Conservation (phyloP, 1,140 invertebrate species). For the Conus ventricosus region DNA sequence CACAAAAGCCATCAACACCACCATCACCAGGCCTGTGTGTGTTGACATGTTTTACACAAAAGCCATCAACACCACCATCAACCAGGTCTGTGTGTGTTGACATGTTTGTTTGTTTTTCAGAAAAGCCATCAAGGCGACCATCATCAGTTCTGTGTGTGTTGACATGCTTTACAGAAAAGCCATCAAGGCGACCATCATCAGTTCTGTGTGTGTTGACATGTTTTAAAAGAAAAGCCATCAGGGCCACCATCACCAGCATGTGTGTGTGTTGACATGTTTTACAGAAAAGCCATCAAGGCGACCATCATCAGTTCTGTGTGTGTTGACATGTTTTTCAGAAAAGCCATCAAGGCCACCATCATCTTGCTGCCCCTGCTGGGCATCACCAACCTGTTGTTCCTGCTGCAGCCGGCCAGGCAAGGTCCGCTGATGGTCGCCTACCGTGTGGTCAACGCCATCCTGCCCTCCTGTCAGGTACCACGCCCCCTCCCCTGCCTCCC, state of each 20-base stretch:
- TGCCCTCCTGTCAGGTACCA: constrained; percentile 77
- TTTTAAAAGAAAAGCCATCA: too few relatives aligned
- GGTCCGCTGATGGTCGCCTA: constrained; percentile 71
- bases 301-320: not conserved
- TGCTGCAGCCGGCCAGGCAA: constrained; percentile 75
- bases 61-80: not conserved
- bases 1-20: not conserved
- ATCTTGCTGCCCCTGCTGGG: constrained; percentile 79
- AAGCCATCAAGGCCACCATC: constrained; percentile 78
- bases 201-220: constrained; percentile 74
- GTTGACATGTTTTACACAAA: not conserved
- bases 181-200: constrained; percentile 77
- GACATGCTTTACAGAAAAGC: constrained; percentile 74
- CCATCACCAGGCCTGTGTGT: not conserved
- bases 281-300: not conserved
- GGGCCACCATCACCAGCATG: too few relatives aligned
- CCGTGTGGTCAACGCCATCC: constrained; percentile 75
- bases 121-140: constrained; percentile 78
- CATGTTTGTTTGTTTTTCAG: constrained; percentile 62
- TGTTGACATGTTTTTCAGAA: constrained; percentile 67
- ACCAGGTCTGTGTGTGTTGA: not conserved
- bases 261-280: not conserved
- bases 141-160: constrained; percentile 56
- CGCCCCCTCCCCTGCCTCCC: too few relatives aligned
- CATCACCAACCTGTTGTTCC: constrained; percentile 77